Conservation (phyloP, 2,797 vertebrate species). For the Clarias platycephalus region DNA sequence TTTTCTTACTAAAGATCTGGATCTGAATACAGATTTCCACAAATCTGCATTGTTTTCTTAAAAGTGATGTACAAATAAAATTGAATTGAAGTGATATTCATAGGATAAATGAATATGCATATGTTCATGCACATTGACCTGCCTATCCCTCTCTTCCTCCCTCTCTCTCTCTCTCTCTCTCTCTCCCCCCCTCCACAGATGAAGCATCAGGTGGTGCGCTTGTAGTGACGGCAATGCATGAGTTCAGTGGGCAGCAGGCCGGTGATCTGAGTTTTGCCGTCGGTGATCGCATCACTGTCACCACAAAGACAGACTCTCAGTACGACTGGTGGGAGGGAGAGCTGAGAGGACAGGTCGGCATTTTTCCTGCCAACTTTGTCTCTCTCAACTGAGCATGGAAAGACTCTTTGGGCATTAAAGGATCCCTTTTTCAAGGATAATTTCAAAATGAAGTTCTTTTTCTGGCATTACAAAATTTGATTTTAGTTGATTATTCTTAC, state of each 20-base stretch:
- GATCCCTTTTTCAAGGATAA: background rate
- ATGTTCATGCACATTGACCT: background rate
- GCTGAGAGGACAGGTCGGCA: slow-evolving; percentile 80
- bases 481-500: background rate
- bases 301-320: slow-evolving; percentile 84
- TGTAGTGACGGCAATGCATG: slow-evolving; percentile 85
- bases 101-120: background rate
- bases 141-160: background rate
- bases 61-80: background rate
- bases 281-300: slow-evolving; percentile 86
- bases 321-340: slow-evolving; percentile 98
- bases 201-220: slow-evolving; percentile 56
- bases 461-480: background rate
- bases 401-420: background rate
- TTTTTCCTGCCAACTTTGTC: slow-evolving; percentile 96
- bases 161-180: background rate
- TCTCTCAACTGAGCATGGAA: slow-evolving; percentile 59
- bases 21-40: background rate
- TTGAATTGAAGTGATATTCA: background rate
- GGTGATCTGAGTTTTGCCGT: slow-evolving; percentile 87
- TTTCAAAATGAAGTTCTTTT: background rate
- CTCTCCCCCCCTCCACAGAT: slow-evolving; percentile 54
- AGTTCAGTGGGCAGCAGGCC: slow-evolving; percentile 84
- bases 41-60: background rate
- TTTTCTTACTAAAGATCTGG: background rate